Evolutionary conservation across 2,888 invertebrate species (phyloP).

Genomic region (Drosophila nigritarsus): DNA sequence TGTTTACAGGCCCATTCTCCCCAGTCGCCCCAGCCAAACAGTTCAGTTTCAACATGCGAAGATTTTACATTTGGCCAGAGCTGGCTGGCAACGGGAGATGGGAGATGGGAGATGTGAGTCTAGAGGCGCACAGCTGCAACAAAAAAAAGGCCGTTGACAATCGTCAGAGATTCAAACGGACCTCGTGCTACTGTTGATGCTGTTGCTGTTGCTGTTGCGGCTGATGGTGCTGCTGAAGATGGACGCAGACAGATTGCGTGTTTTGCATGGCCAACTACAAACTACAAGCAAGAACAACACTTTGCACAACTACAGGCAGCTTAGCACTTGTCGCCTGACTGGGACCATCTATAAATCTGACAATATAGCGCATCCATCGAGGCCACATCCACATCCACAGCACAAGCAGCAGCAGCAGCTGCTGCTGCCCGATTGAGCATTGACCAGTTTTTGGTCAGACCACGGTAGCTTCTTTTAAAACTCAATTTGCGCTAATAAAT

Average conservation of each 20-base stretch:
- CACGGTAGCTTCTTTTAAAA: slow-evolving; percentile 78
- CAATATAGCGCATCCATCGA: slow-evolving; percentile 15
- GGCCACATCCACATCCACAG: neutral
- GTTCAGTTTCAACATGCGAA: slow-evolving; percentile 23
- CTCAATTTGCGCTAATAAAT: slow-evolving; percentile 84
- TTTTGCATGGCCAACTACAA: slow-evolving; percentile 62
- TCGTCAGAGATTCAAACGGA: slow-evolving; percentile 43
- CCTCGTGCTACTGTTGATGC: slow-evolving; percentile 8
- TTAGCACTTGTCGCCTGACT: slow-evolving; percentile 59
- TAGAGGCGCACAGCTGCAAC: slow-evolving; percentile 37
- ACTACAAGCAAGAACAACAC: slow-evolving; percentile 30
- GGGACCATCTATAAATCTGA: slow-evolving; percentile 56
- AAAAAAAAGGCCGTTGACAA: slow-evolving; percentile 48
- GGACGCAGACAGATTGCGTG: slow-evolving; percentile 73
- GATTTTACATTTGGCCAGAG: slow-evolving; percentile 51
- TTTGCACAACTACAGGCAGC: slow-evolving; percentile 30
- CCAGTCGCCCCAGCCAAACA: slow-evolving; percentile 18
- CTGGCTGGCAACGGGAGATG: neutral
- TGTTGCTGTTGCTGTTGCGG: slow-evolving; percentile 1
- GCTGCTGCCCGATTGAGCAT: slow-evolving; percentile 40
- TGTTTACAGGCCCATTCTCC: slow-evolving; percentile 62
- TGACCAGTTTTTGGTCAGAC: slow-evolving; percentile 35
- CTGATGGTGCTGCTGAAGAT: slow-evolving; percentile 52
- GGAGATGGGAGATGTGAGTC: neutral
- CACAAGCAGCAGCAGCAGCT: neutral